Conservation (phyloP, 2,888 invertebrate species). For the Aproaerema taeniolella region DNA sequence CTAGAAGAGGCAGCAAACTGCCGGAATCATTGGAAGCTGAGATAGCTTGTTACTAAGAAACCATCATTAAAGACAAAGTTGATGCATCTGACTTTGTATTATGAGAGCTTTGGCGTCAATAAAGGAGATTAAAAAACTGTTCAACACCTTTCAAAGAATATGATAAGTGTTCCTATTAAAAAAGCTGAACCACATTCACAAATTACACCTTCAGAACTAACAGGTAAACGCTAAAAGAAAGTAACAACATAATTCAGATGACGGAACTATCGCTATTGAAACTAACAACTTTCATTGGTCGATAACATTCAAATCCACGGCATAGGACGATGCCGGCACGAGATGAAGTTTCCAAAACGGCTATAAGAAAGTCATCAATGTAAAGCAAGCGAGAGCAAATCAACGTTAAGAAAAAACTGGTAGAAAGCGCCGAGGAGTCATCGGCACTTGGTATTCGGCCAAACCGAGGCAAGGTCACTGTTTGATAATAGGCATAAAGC, state of each 20-base stretch:
- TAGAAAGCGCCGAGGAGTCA: constrained; percentile 70
- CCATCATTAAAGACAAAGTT: too few species aligned
- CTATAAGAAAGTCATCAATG: constrained; percentile 30
- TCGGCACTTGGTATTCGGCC: constrained; percentile 66
- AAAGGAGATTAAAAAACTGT: too few species aligned
- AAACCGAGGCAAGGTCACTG: constrained; percentile 69
- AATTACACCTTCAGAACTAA: too few species aligned
- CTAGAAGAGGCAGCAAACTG: constrained; percentile 2
- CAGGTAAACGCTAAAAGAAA: background rate
- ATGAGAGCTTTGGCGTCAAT: too few species aligned
- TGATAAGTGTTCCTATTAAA: too few species aligned
- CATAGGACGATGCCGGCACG: background rate
- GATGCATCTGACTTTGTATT: too few species aligned
- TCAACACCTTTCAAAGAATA: too few species aligned
- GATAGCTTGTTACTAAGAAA: too few species aligned
- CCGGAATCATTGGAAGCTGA: too few species aligned
- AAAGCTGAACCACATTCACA: too few species aligned
- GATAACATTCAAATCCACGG: background rate
- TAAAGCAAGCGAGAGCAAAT: constrained; percentile 25
- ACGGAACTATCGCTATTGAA: constrained; percentile 32
- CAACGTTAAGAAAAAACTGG: constrained; percentile 40
- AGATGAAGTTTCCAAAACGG: background rate
- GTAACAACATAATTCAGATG: constrained; percentile 18
- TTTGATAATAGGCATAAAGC: constrained; percentile 60
- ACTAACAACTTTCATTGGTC: background rate